Percentiles rank a stretch among this genome's conserved stretches.
Evolutionary conservation across 1,140 invertebrate genomes (phyloP).

Genomic region (Eumeta japonica): DNA sequence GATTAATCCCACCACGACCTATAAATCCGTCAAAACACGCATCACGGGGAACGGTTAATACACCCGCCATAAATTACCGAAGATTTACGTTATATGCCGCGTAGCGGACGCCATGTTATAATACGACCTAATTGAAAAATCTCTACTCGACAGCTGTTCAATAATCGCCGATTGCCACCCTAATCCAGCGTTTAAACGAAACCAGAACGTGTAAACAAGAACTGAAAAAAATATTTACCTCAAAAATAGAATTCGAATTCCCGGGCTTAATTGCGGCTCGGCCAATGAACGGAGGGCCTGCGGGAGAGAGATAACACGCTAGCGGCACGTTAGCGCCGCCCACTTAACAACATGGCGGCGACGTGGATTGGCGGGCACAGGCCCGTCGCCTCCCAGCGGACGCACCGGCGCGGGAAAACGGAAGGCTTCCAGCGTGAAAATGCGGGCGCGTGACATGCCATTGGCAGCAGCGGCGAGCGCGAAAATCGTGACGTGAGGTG

Average conservation of each 20-base stretch:
- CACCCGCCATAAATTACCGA: constrained; percentile 32
- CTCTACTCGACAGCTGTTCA: constrained; percentile 9
- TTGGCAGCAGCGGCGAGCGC: no score
- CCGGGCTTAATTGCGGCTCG: constrained; percentile 51
- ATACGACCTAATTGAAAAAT: constrained; percentile 24
- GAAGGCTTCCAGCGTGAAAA: no score
- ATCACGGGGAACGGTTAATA: constrained; percentile 36
- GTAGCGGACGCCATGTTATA: constrained; percentile 22
- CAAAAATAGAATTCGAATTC: constrained; percentile 57
- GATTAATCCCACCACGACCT: constrained; percentile 20
- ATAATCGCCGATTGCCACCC: constrained; percentile 30
- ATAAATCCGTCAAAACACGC: constrained; percentile 45
- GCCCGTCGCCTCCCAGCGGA: constrained; percentile 28
- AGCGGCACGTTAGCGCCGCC: constrained; percentile 29
- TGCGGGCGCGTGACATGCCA: no score
- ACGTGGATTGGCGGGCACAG: constrained; percentile 47
- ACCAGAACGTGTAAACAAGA: constrained; percentile 36
- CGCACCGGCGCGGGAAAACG: constrained; percentile 36
- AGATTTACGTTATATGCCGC: constrained; percentile 39
- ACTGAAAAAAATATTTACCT: constrained; percentile 56
- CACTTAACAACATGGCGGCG: constrained; percentile 50
- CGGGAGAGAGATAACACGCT: constrained; percentile 26
- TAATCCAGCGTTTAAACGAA: no score
- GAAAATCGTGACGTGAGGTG: no score
- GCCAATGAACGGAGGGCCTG: constrained; percentile 39